Base-by-base conservation (phyloP, 2,888 invertebrate species). In the Myathropa florea region DNA sequence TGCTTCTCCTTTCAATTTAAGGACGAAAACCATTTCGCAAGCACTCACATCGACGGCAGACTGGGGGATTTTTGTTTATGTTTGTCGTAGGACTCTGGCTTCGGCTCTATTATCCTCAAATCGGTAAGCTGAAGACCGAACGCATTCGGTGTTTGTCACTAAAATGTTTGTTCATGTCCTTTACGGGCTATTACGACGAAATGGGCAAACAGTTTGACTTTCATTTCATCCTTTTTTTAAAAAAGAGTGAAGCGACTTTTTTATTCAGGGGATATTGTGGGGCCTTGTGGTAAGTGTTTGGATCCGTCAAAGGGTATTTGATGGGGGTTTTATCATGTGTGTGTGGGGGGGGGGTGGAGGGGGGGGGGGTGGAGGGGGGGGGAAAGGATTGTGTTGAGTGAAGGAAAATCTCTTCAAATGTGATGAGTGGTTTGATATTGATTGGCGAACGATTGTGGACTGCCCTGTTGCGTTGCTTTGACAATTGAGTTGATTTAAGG, bases 161-260 rank as follows among this genome's bases (percentile, higher is more conserved):
- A 64, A 73, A 73, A 73, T 73, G 64, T 73, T 73, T 73, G 36
- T 18, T 14, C 2, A 64, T 57, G 64, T 26, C 55, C 64, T 64
- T n/a, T 24, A 57, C 33, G 21, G 33, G 55, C 63, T 55, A 64
- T 73, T 73, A 70, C 59, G 55, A n/a, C 46, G 33, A 59, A 70
- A 70, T 70, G 70, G 70, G 57, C 57, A 70, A 70, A 59, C 57
- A 70, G 36, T 36, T 70, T 57, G 33, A 36, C n/a, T 21, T 39
- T 7, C 14, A 7, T 26, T 24, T 46, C 0, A 23, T 18, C 2
- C 3, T 4, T n/a, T 46, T 18, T n/a, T 46, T 46, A n/a, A 46
- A 46, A n/a, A n/a, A n/a, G n/a, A n/a, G n/a, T n/a, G 46, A n/a
- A 18, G 7, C 18, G 46, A 46, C 46, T 18, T 46, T 33, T 9